phyloP scores from a whole-genome alignment of 2,797 vertebrate genomes.

The Chromis chromis region DNA sequence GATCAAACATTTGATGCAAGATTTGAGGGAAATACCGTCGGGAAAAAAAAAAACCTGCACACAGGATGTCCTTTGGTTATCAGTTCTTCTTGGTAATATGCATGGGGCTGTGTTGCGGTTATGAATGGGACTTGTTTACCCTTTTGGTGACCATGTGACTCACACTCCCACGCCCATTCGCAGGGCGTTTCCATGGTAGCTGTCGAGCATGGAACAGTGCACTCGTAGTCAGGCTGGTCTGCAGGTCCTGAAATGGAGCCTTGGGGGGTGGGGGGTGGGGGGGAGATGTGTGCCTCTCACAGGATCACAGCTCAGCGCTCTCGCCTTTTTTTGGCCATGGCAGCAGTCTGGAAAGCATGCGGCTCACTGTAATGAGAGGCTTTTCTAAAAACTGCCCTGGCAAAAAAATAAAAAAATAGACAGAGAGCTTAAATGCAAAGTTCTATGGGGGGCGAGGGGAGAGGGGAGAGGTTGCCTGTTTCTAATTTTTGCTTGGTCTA shows the following conservation, averaged over 20 bases:
- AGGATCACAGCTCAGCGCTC: constrained; percentile 59
- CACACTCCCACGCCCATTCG: constrained; percentile 80
- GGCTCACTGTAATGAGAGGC: constrained; percentile 51
- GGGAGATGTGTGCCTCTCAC: constrained; percentile 61
- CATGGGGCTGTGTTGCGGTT: constrained; percentile 66
- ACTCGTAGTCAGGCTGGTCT: constrained; percentile 68
- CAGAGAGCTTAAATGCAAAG: constrained; percentile 56
- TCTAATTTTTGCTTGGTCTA: constrained; percentile 69
- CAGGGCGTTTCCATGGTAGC: constrained; percentile 84
- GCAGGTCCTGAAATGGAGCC: constrained; percentile 79
- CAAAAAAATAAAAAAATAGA: constrained; percentile 39
- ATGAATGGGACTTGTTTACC: constrained; percentile 88
- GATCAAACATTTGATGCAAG: not conserved
- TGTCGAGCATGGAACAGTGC: constrained; percentile 71
- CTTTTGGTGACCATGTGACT: constrained; percentile 83
- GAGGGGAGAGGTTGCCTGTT: constrained; percentile 60
- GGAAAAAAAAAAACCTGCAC: not conserved
- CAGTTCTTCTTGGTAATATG: constrained; percentile 53
- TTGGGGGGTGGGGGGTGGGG: constrained; percentile 43
- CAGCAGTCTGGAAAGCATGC: constrained; percentile 61
- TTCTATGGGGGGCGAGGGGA: constrained; percentile 18
- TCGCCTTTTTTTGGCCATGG: constrained; percentile 68
- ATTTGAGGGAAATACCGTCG: not conserved
- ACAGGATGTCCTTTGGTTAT: constrained; percentile 16
- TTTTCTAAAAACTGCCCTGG: constrained; percentile 64